Evolutionary conservation across 2,888 invertebrate species (phyloP).

Genomic region (Tetheella fluctuosa): DNA sequence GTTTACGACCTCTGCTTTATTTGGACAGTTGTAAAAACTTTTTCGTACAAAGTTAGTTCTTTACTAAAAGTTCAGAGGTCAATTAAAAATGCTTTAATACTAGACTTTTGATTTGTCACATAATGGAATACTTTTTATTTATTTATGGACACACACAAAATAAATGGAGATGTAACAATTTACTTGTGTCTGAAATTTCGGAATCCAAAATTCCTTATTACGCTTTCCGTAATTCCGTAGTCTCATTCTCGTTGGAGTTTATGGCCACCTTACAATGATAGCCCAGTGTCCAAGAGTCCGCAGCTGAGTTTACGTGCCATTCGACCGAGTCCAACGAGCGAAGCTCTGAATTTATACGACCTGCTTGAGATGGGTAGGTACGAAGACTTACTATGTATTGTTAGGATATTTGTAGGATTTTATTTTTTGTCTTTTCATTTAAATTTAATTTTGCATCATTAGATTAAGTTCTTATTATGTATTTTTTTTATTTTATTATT

Average conservation of each 20-base stretch:
- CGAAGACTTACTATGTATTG: constrained; percentile 47
- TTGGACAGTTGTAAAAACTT: constrained; percentile 18
- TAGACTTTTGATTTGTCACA: not conserved
- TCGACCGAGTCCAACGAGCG: constrained; percentile 36
- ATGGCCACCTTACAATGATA: constrained; percentile 21
- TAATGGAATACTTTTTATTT: not conserved
- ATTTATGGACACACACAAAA: not conserved
- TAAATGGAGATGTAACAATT: not conserved
- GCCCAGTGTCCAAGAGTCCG: constrained; percentile 41
- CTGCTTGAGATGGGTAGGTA: constrained; percentile 49
- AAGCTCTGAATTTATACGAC: constrained; percentile 70
- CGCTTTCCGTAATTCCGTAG: not conserved
- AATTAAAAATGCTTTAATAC: not conserved
- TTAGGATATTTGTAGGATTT: constrained; percentile 31
- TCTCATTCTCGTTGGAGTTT: constrained; percentile 1
- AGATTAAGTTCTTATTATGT: no score
- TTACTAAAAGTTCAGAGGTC: not conserved
- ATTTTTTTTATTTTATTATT: no score
- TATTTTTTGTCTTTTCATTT: not conserved
- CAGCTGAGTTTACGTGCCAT: constrained; percentile 47
- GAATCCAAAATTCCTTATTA: not conserved
- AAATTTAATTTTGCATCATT: no score
- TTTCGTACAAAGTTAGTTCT: constrained; percentile 5
- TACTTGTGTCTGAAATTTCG: not conserved
- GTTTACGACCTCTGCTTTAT: not conserved